phyloP scores from a whole-genome alignment of 2,113 vertebrate genomes.

The Mormoops blainvillei region DNA sequence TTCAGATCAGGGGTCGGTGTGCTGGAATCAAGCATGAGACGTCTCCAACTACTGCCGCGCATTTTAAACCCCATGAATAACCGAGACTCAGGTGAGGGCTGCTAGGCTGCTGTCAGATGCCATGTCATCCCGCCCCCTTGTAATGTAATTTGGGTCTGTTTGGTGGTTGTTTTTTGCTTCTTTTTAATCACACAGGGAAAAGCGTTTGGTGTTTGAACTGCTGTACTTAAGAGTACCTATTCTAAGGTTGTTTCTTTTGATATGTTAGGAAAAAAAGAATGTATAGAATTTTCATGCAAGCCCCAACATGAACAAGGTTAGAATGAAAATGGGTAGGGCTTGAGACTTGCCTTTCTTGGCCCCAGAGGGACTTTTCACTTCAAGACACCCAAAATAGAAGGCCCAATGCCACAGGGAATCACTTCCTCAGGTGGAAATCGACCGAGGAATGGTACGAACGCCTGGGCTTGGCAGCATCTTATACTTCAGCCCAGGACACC shows the following conservation, averaged over 20 bases:
- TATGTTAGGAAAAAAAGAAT: slow-evolving; percentile 9
- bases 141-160: slow-evolving; percentile 36
- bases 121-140: slow-evolving; percentile 16
- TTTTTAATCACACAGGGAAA: background rate
- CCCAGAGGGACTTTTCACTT: background rate
- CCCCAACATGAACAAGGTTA: background rate
- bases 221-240: background rate
- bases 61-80: slow-evolving; percentile 24
- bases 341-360: background rate
- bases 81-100: background rate
- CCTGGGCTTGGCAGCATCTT: background rate
- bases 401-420: background rate
- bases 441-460: background rate
- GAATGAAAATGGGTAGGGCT: background rate
- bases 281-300: background rate
- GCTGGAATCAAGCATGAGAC: background rate
- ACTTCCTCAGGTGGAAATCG: background rate
- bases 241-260: slow-evolving; percentile 23
- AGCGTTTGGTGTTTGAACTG: background rate
- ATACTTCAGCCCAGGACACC: too few relatives aligned
- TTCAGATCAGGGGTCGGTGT: background rate
- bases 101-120: background rate
- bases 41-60: background rate
- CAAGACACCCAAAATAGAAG: background rate
- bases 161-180: background rate